Evolutionary conservation across 2,888 invertebrate species (phyloP).

Genomic region (Pristionchus entomophagus): DNA sequence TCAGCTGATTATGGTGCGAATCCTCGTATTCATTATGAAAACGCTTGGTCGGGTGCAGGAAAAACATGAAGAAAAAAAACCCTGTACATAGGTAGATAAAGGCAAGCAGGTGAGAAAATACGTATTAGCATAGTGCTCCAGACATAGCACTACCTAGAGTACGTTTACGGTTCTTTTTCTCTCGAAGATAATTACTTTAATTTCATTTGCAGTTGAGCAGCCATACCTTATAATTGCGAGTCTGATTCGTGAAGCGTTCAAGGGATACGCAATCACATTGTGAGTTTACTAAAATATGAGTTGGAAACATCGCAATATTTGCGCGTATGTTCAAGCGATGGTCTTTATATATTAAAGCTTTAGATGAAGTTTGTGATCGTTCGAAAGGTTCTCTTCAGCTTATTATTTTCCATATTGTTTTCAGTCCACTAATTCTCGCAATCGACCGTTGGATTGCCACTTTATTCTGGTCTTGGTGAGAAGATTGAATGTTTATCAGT

Average conservation of each 20-base stretch:
- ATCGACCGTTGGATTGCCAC: background rate
- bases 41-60: too few species aligned
- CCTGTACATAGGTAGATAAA: too few species aligned
- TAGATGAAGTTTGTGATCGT: too few species aligned
- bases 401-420: background rate
- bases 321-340: too few species aligned
- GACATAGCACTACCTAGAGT: too few species aligned
- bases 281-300: background rate
- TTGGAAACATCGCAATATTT: background rate
- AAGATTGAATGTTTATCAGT: background rate
- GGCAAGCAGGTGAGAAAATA: too few species aligned
- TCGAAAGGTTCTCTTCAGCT: too few species aligned
- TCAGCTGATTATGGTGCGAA: background rate
- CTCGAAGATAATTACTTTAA: background rate
- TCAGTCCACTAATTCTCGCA: background rate
- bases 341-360: too few species aligned
- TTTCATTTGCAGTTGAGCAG: background rate
- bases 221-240: background rate
- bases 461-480: background rate
- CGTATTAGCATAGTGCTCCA: too few species aligned
- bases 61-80: too few species aligned
- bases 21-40: background rate
- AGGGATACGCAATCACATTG: background rate
- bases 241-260: background rate
- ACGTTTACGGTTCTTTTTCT: too few species aligned